These are phyloP conservation scores for Amphiprion ocellaris DNA, from an alignment of 2,113 vertebrate genomes.

Conservation along the genomic window DNA sequence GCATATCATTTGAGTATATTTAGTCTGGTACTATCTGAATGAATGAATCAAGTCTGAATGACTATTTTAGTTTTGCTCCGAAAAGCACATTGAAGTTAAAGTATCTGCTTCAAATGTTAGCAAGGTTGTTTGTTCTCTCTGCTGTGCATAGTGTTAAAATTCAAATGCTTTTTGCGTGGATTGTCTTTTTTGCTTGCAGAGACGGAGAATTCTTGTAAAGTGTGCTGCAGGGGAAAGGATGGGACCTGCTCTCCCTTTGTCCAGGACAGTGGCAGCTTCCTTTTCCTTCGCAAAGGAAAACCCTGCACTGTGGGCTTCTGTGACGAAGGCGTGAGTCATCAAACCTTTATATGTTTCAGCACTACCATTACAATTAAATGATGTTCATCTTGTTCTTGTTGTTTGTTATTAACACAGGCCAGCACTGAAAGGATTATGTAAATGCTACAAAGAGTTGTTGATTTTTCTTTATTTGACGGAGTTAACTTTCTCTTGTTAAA, in stretches of 20 bases:
- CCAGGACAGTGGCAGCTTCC: slow-evolving; percentile 70
- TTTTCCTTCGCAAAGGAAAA: slow-evolving; percentile 95
- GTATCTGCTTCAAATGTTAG: no score
- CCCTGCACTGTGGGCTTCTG: slow-evolving; percentile 98
- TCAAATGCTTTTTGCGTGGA: not conserved
- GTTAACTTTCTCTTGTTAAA: not conserved
- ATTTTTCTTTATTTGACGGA: not conserved
- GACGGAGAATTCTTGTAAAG: slow-evolving; percentile 94
- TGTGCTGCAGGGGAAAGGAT: slow-evolving; percentile 88
- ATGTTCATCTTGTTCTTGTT: not conserved
- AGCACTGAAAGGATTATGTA: not conserved
- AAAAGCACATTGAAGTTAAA: no score
- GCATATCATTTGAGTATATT: no score
- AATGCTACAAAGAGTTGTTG: not conserved
- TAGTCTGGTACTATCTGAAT: no score
- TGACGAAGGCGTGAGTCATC: slow-evolving; percentile 87
- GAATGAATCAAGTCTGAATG: no score
- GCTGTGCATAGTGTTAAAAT: no score
- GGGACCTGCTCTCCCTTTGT: slow-evolving; percentile 87
- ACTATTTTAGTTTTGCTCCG: no score
- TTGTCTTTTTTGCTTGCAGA: slow-evolving; percentile 76
- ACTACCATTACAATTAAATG: not conserved
- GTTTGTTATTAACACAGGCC: not conserved
- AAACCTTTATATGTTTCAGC: not conserved
- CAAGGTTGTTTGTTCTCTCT: no score